Percentiles rank a stretch among this genome's conserved stretches.
These are phyloP conservation scores for Cyphomyrus plagiostoma DNA, from an alignment of 2,113 vertebrate species.

Conservation along the genomic window DNA sequence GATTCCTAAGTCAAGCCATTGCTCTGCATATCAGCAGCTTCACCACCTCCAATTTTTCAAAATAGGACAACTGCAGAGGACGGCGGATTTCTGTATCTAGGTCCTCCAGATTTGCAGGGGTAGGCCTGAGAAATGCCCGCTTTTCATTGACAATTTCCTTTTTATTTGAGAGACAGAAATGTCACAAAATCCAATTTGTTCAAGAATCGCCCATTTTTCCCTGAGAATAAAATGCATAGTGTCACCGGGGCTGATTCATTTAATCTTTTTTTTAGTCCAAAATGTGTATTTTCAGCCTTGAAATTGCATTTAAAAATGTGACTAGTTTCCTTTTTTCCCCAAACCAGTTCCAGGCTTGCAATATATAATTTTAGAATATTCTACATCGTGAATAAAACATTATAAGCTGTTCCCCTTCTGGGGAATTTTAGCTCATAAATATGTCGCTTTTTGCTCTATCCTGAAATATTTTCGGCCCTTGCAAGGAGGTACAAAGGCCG, in stretches of 20 bases:
- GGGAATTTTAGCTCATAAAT: background rate
- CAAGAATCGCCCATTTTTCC: background rate
- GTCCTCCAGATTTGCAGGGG: background rate
- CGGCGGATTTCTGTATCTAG: background rate
- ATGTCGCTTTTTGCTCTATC: background rate
- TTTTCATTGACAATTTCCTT: background rate
- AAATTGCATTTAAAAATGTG: constrained; percentile 3
- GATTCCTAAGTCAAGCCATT: background rate
- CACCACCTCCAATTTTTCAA: background rate
- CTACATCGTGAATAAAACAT: constrained; percentile 5
- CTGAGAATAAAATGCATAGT: background rate
- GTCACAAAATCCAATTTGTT: constrained; percentile 9
- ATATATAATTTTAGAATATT: constrained; percentile 9
- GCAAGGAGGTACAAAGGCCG: background rate
- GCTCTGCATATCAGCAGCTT: background rate
- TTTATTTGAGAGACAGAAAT: background rate
- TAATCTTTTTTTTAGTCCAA: background rate
- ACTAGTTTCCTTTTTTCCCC: background rate
- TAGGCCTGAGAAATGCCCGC: background rate
- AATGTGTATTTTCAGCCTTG: background rate
- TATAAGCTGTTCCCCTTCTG: background rate
- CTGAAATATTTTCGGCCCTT: background rate
- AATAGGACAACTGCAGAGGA: background rate
- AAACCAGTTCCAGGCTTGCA: background rate
- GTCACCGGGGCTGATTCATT: background rate